Percentiles rank a stretch among this genome's conserved stretches.
Conservation (phyloP, 2,797 vertebrate genomes). For the Smutsia gigantea region DNA sequence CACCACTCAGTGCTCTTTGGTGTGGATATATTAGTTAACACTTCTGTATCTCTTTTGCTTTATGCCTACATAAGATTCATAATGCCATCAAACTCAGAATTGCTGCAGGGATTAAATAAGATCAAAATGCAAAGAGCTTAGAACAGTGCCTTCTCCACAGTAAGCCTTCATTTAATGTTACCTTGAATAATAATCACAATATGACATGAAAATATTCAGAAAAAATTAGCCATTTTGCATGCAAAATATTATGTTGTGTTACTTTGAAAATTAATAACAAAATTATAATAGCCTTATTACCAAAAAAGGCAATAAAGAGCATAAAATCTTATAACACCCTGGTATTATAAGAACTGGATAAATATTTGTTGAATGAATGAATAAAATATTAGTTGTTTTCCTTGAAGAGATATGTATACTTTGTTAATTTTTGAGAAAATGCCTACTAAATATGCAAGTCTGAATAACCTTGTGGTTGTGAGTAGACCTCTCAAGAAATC, state of each 20-base stretch:
- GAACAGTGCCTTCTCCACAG: neutral
- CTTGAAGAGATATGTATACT: neutral
- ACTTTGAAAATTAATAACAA: neutral
- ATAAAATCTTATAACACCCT: neutral
- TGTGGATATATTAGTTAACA: neutral
- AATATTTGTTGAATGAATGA: neutral
- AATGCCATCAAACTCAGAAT: neutral
- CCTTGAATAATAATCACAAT: neutral
- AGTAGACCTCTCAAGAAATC: neutral
- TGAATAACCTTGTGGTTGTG: neutral
- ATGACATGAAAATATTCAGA: slow-evolving; percentile 1
- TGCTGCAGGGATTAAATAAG: neutral
- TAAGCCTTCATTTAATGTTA: neutral
- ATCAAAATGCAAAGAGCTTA: neutral
- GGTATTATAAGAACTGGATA: neutral
- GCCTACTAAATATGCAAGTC: neutral
- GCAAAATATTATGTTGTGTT: neutral
- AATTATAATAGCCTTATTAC: neutral
- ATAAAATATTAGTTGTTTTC: neutral
- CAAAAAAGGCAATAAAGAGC: neutral
- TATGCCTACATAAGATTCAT: neutral
- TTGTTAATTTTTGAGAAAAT: neutral
- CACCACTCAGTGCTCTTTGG: neutral
- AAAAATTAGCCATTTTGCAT: neutral
- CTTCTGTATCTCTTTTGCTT: neutral